phyloP scores from a whole-genome alignment of 2,888 invertebrate genomes.

The Timandra comae region DNA sequence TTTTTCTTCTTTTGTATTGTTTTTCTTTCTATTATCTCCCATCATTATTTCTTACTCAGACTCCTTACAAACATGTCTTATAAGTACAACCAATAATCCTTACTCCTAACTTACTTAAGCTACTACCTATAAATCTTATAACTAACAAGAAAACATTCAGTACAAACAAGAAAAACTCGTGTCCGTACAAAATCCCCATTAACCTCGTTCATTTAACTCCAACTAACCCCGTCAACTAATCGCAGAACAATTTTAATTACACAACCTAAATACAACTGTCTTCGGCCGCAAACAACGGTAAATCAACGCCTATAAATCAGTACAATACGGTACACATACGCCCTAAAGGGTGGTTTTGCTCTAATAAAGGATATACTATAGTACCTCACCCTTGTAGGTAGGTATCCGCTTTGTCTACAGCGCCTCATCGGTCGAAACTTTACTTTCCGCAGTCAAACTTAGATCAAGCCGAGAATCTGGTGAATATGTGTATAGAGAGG shows the following conservation, averaged over 20 bases:
- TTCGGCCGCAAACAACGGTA: conserved; percentile 6
- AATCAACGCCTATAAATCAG: conserved; percentile 41
- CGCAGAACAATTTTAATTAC: conserved; percentile 1
- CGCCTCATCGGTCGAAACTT: conserved; percentile 65
- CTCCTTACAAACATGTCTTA: no score
- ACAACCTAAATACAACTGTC: conserved; percentile 4
- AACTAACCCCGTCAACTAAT: no score
- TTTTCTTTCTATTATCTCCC: no score
- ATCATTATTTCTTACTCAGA: no score
- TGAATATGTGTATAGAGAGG: conserved; percentile 20
- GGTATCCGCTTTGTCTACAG: conserved; percentile 55
- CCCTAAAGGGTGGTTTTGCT: conserved; percentile 34
- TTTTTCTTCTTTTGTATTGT: no score
- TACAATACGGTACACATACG: conserved; percentile 34
- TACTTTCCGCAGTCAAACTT: conserved; percentile 71
- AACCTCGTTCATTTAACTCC: no score
- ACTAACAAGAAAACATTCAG: no score
- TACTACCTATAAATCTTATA: no score
- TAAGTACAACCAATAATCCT: no score
- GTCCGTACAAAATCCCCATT: no score
- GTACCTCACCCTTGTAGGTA: background rate
- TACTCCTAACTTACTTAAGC: no score
- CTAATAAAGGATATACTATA: conserved; percentile 41
- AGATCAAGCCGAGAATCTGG: conserved; percentile 56
- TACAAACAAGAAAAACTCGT: no score